phyloP scores from a whole-genome alignment of 2,797 vertebrate species.

The Sebastes cheni region DNA sequence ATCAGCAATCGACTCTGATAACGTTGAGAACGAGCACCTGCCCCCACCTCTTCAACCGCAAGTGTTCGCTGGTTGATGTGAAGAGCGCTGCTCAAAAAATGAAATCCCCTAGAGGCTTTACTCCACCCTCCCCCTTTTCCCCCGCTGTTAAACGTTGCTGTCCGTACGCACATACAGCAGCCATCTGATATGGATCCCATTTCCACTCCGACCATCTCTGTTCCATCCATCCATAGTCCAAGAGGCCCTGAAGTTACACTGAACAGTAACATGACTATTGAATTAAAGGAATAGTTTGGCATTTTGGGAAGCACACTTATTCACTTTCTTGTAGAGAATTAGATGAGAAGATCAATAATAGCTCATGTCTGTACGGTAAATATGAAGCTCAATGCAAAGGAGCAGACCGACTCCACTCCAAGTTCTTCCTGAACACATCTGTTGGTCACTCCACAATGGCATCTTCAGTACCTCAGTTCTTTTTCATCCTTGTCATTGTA shows the following conservation, averaged over 20 bases:
- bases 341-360: background rate
- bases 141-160: conserved; percentile 6
- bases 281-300: background rate
- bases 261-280: background rate
- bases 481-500: conserved; percentile 1
- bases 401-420: conserved; percentile 14
- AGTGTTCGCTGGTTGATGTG: conserved; percentile 89
- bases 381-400: background rate
- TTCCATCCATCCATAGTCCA: conserved; percentile 10
- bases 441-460: background rate
- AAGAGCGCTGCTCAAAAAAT: background rate
- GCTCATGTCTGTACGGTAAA: background rate
- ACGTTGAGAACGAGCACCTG: conserved; percentile 91
- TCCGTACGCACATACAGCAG: conserved; percentile 35
- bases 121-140: conserved; percentile 1
- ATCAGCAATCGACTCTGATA: conserved; percentile 80
- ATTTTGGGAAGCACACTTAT: background rate
- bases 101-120: conserved; percentile 19
- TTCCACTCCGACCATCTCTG: background rate
- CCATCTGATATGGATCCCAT: background rate
- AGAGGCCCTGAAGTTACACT: background rate
- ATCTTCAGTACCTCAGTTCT: conserved; percentile 34
- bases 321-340: background rate
- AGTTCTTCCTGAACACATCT: conserved; percentile 26
- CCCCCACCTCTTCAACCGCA: conserved; percentile 95